phyloP scores from a whole-genome alignment of 2,113 vertebrate genomes.

The Condylura cristata region DNA sequence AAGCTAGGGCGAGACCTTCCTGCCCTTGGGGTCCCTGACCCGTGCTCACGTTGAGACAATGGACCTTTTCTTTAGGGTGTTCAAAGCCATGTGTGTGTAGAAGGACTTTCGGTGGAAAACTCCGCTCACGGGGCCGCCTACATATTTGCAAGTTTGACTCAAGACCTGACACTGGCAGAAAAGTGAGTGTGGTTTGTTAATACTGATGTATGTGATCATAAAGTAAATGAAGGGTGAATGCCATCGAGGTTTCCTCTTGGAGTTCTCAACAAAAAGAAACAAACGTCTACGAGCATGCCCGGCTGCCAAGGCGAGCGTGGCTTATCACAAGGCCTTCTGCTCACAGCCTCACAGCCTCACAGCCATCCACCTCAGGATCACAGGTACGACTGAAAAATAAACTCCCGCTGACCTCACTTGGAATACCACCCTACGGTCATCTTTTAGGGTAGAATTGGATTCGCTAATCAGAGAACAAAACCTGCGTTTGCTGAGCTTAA shows the following conservation, averaged over 20 bases:
- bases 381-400: not conserved
- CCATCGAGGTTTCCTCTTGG: too few relatives aligned
- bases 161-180: not conserved
- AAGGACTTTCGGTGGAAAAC: not conserved
- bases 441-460: not conserved
- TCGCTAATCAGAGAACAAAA: not conserved
- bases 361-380: not conserved
- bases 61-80: constrained; percentile 37
- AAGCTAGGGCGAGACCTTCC: constrained; percentile 33
- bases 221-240: too few relatives aligned
- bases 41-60: constrained; percentile 34
- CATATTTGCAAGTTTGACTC: not conserved
- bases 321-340: not conserved
- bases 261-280: not conserved
- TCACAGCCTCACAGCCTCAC: not conserved
- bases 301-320: too few relatives aligned
- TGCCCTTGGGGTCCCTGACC: not conserved
- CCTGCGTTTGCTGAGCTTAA: not conserved
- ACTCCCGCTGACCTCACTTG: not conserved
- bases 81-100: not conserved
- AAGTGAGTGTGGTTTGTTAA: not conserved
- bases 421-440: not conserved
- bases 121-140: not conserved
- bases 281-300: not conserved
- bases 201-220: too few relatives aligned